These are phyloP conservation scores for Calosoma granatense DNA, from an alignment of 1,140 invertebrate genomes.

Conservation along the genomic window DNA sequence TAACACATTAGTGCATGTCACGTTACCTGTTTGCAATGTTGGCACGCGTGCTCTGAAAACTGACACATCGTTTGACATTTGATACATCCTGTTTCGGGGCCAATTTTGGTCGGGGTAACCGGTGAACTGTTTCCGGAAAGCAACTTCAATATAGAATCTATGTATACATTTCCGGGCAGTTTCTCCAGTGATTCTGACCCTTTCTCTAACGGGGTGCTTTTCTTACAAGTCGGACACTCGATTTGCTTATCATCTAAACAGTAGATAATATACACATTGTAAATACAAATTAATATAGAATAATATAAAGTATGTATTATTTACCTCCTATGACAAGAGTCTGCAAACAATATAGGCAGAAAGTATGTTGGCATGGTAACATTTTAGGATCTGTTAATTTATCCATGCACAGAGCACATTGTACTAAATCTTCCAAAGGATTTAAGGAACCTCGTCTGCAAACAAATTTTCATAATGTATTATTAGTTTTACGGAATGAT, in stretches of 20 bases:
- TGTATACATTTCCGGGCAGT: constrained; percentile 47
- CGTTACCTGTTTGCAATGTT: constrained; percentile 46
- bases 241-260: background rate
- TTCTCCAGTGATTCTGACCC: constrained; percentile 33
- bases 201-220: constrained; percentile 23
- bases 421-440: constrained; percentile 52
- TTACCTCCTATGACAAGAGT: constrained; percentile 35
- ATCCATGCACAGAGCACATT: constrained; percentile 62
- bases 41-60: constrained; percentile 31
- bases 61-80: constrained; percentile 40
- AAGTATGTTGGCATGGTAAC: constrained; percentile 67
- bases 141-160: constrained; percentile 41
- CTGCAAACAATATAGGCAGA: constrained; percentile 53
- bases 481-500: background rate
- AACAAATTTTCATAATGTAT: too few relatives aligned
- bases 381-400: constrained; percentile 54
- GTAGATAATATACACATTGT: background rate
- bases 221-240: constrained; percentile 7
- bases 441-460: constrained; percentile 35
- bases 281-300: background rate
- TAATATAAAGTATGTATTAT: constrained; percentile 10
- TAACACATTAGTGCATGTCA: constrained; percentile 6
- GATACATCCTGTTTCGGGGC: constrained; percentile 22
- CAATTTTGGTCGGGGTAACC: constrained; percentile 26
- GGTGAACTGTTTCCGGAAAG: constrained; percentile 24